Evolutionary conservation across 2,888 invertebrate species (phyloP).

Genomic region (Parnassius mnemosyne): DNA sequence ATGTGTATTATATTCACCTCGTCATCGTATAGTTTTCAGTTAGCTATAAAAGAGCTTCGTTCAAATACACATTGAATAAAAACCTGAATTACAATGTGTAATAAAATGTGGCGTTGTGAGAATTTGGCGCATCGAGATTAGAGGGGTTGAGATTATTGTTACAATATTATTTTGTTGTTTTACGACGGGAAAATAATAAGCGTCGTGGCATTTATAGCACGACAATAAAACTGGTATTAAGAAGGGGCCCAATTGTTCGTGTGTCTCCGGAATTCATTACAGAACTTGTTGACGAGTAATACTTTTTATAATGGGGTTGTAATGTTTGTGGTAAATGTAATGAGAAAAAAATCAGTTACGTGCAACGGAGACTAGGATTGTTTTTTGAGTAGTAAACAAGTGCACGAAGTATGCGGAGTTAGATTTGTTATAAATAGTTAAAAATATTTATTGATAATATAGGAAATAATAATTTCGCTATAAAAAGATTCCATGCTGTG

Average conservation of each 20-base stretch:
- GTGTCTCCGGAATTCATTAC: conserved; percentile 38
- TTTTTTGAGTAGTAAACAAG: conserved; percentile 5
- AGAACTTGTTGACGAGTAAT: conserved; percentile 29
- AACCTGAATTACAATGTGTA: conserved; percentile 63
- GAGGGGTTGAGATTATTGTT: conserved; percentile 64
- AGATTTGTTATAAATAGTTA: no score
- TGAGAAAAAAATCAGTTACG: background rate
- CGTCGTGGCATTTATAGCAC: conserved; percentile 59
- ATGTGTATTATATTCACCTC: conserved; percentile 38
- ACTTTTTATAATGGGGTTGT: conserved; percentile 23
- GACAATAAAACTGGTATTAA: conserved; percentile 65
- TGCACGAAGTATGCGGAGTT: background rate
- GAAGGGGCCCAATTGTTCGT: conserved; percentile 47
- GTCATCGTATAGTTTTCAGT: conserved; percentile 50
- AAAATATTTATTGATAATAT: no score
- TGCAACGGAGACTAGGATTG: background rate
- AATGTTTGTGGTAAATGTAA: background rate
- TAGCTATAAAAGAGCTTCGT: conserved; percentile 59
- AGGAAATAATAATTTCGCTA: no score
- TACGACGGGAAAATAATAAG: conserved; percentile 76
- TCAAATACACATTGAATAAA: conserved; percentile 49
- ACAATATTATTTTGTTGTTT: conserved; percentile 75
- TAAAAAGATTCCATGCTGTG: no score
- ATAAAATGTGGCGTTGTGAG: conserved; percentile 64
- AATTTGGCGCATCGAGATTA: conserved; percentile 58